A percentile compares a stretch with the other conserved stretches of the same genome.
phyloP scores from a whole-genome alignment of 1,140 invertebrate species.

The Bombus superbus region DNA sequence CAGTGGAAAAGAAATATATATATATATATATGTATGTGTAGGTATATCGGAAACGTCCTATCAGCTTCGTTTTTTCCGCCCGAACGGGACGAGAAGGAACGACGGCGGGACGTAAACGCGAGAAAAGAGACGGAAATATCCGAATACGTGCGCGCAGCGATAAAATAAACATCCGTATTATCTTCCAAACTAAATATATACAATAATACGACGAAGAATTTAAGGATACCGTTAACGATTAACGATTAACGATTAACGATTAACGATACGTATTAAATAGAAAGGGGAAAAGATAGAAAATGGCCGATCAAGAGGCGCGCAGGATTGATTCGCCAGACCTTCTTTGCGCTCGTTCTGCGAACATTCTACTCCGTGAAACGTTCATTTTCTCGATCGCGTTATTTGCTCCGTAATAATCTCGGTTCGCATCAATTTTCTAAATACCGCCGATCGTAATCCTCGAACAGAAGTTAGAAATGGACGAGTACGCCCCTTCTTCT shows the following conservation, averaged over 20 bases:
- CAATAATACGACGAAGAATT: conserved; percentile 37
- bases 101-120: conserved; percentile 10
- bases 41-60: conserved; percentile 10
- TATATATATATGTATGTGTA: too few relatives aligned
- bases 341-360: too few relatives aligned
- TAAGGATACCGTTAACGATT: conserved; percentile 46
- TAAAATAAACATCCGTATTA: conserved; percentile 27
- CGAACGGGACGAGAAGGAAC: not conserved
- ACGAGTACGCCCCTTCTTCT: too few relatives aligned
- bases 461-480: too few relatives aligned
- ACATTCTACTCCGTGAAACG: too few relatives aligned
- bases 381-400: too few relatives aligned
- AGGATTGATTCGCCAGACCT: conserved; percentile 13
- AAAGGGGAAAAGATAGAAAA: not conserved
- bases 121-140: not conserved
- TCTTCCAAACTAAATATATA: conserved; percentile 49
- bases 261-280: conserved; percentile 14
- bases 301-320: not conserved
- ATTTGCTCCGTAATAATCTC: too few relatives aligned
- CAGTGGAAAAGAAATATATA: not conserved
- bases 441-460: too few relatives aligned
- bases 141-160: conserved; percentile 27
- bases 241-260: conserved; percentile 44
- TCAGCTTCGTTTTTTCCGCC: conserved; percentile 4
- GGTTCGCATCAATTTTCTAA: too few relatives aligned